phyloP scores from a whole-genome alignment of 2,113 vertebrate species.

The Dryoscopus gambensis region DNA sequence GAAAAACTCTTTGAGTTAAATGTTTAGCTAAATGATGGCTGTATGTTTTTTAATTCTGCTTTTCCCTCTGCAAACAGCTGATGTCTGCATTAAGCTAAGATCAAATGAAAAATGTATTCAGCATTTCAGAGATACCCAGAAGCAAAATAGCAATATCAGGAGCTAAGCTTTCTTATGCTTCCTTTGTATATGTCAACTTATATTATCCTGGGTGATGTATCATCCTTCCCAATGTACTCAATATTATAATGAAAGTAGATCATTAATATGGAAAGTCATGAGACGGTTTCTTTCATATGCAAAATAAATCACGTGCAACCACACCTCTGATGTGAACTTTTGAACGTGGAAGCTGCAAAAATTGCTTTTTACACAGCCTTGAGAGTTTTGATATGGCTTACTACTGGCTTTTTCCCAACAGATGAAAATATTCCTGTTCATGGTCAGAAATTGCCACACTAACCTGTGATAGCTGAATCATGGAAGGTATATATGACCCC shows the following conservation, averaged over 20 bases:
- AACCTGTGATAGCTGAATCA: conserved; percentile 7
- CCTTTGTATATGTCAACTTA: conserved; percentile 54
- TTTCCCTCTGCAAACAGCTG: conserved; percentile 65
- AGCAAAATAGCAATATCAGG: conserved; percentile 42
- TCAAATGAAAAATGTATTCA: conserved; percentile 74
- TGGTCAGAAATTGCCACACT: not conserved
- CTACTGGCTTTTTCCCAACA: not conserved
- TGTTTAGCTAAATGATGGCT: conserved; percentile 32
- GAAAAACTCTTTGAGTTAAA: conserved; percentile 52
- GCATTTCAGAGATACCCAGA: conserved; percentile 66
- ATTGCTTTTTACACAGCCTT: not conserved
- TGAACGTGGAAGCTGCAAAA: conserved; percentile 21
- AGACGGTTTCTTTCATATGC: not conserved
- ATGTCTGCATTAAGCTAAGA: conserved; percentile 68
- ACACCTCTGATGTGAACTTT: conserved; percentile 47
- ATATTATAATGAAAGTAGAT: conserved; percentile 44
- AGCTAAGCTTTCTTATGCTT: conserved; percentile 55
- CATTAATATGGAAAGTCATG: not conserved
- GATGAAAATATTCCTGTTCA: conserved; percentile 8
- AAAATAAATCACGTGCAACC: conserved; percentile 4
- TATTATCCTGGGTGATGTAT: conserved; percentile 29
- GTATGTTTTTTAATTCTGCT: conserved; percentile 12
- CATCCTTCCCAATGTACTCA: conserved; percentile 27
- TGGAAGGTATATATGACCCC: not conserved
- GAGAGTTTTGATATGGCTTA: not conserved